Evolutionary conservation across 1,140 invertebrate species (phyloP).

Genomic region (Antheraea pernyi): DNA sequence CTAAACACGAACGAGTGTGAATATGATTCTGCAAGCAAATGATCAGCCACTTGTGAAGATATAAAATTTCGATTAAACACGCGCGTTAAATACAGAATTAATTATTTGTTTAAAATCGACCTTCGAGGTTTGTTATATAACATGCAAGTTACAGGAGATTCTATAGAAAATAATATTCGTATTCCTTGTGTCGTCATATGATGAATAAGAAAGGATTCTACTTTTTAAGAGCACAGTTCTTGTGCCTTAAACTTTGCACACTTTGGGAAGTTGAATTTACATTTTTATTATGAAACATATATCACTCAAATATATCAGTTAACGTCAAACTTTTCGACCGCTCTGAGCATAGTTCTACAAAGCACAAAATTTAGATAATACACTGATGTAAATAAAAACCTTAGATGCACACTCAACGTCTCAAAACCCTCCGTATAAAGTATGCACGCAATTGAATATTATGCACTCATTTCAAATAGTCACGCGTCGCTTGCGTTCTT

Average conservation of each 20-base stretch:
- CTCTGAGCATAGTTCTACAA: too few relatives aligned
- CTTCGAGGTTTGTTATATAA: neutral
- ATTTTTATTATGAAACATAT: neutral
- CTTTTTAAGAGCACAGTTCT: neutral
- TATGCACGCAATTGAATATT: too few relatives aligned
- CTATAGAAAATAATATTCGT: neutral
- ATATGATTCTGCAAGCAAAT: neutral
- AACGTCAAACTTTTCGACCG: too few relatives aligned
- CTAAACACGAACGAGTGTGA: neutral
- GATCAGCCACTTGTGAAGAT: neutral
- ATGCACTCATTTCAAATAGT: too few relatives aligned
- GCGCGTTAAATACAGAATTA: neutral
- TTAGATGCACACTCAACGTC: too few relatives aligned
- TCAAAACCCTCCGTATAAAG: too few relatives aligned
- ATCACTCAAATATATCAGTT: too few relatives aligned
- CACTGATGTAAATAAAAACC: too few relatives aligned
- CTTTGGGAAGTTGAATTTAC: neutral
- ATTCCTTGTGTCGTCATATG: neutral
- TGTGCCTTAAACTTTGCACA: neutral
- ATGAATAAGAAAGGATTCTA: neutral
- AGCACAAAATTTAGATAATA: too few relatives aligned
- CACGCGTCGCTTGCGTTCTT: too few relatives aligned
- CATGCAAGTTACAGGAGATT: neutral
- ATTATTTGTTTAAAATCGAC: neutral
- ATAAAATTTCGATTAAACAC: neutral